Base-by-base conservation (phyloP, 2,113 vertebrate genomes). In the Oxygymnocypris stewartii region DNA sequence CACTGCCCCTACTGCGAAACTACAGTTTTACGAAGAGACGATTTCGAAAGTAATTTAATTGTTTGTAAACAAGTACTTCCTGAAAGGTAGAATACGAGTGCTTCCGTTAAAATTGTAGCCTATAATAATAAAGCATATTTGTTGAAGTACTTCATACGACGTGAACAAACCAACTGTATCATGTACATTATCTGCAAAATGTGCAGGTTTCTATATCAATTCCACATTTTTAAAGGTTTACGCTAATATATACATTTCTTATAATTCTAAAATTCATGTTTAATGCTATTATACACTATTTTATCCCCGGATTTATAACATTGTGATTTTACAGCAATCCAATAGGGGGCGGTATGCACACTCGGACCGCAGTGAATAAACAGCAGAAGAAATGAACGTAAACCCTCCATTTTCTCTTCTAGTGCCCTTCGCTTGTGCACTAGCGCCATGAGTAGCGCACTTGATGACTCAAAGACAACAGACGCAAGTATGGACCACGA, bases 401-500 rank as follows among this genome's bases (percentile, higher is more conserved):
- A 59, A 25, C 54, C 78, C 73, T 40, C 88, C 86, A 87, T 89
- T 88, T 89, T 84, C 65, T 84, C 47, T 71, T 59, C 69, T 57
- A 84, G 88, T 87, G 67, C 88, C 79, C 88, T 89, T 87, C 74
- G 54, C 31, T 79, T n/a, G 61, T 79, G 49, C 75, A 79, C 88
- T 84, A 84, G 67, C 82, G 49, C 82, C 82, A 74, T 84, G 69
- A 84, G 80, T 89, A 78, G 88, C 28, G 6, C 88, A 85, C 88
- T 89, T 81, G 79, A 61, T 85, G 79, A 59, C 67, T 42, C 69
- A 78, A 87, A 75, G 79, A 71, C 75, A 84, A 82, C 71, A 75
- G 75, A 82, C 54, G 20, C 31, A 74, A 78, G 57, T 59, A 87
- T 87, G 88, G 88, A 89, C 82, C 88, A 89, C 84, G 88, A 87